Evolutionary conservation across 2,113 vertebrate species (phyloP), one percentile per base, ranked within the genome.

Genomic region (Brachypodius melanocephalos): DNA sequence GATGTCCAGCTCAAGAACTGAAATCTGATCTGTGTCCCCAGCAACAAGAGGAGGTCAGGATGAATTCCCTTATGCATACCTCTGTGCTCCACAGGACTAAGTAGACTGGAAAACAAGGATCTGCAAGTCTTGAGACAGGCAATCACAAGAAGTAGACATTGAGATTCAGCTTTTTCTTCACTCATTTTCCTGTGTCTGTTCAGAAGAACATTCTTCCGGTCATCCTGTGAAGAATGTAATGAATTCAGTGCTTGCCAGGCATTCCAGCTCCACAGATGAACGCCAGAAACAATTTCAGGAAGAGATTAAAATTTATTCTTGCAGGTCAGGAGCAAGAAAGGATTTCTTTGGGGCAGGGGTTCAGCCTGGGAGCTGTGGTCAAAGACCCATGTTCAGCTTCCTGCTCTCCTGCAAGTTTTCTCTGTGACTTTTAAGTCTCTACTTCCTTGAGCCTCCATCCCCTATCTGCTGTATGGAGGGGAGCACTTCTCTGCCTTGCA

Each of bases 201-300:
- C 57, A 83, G 63, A 74, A 89, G 66, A 90, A 71, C 66, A 32
- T 85, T 85, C 40, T 75, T 85, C 59, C 8, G 19, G 43, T 88
- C 59, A 84, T 77, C 51, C 59, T 63, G 36, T 63, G 43, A 88
- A 94, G 72, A 68, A 62, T 69, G 48, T 55, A 62, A 67, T 93
- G 54, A 85, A 62, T 92, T 85, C 75, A 43, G 63, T 62, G 72
- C 72, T 94, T 88, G 71, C 75, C 72, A 80, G 71, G 63, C 79
- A 32, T 93, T 93, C 59, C 69, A 45, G 73, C 61, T 73, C 55
- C 46, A 66, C 85, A 96, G 78, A 85, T 76, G 85, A 96, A 31
- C 75, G 73, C 63, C 86, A 84, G 92, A 90, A 93, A 62, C 85
- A 79, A 55, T 91, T 91, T 95, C 78, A 96, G 49, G 69, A 91